Evolutionary conservation across 2,113 vertebrate species (phyloP).

Genomic region (Tachycineta bicolor): DNA sequence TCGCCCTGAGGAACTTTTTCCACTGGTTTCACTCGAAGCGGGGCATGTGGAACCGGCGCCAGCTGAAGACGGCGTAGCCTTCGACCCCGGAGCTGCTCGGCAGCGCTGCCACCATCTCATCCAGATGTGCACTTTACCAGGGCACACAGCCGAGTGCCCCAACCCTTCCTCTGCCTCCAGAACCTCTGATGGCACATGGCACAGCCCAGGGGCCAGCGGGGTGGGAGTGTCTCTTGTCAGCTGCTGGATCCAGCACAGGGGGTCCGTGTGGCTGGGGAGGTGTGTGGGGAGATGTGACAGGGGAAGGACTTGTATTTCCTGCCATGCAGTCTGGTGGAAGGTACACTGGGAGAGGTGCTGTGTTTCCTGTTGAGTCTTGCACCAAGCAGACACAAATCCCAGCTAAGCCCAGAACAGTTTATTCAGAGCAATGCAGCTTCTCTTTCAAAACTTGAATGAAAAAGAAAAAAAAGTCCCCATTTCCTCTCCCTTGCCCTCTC

Average conservation of each 20-base stretch:
- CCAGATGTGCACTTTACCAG: not conserved
- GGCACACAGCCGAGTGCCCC: not conserved
- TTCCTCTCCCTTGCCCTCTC: not conserved
- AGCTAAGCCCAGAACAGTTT: not conserved
- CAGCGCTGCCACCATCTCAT: not conserved
- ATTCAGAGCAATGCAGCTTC: not conserved
- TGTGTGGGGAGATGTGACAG: accelerated
- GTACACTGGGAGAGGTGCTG: not conserved
- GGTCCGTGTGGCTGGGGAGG: not conserved
- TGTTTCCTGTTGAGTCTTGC: not conserved
- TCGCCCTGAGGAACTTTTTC: conserved; percentile 91
- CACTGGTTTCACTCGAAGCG: conserved; percentile 93
- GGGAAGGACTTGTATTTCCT: not conserved
- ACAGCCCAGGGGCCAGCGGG: not conserved
- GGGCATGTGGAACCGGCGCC: conserved; percentile 93
- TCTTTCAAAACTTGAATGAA: conserved; percentile 30
- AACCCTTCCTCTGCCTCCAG: not conserved
- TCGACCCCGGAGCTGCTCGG: not conserved
- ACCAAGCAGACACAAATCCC: conserved; percentile 1
- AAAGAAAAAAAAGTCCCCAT: not conserved
- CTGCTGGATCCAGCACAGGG: not conserved
- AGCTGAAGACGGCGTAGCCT: conserved; percentile 43
- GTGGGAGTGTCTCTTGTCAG: not conserved
- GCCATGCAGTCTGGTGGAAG: not conserved
- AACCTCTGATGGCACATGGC: not conserved